Evolutionary conservation across 2,113 vertebrate species (phyloP).

Genomic region (Austrofundulus limnaeus): DNA sequence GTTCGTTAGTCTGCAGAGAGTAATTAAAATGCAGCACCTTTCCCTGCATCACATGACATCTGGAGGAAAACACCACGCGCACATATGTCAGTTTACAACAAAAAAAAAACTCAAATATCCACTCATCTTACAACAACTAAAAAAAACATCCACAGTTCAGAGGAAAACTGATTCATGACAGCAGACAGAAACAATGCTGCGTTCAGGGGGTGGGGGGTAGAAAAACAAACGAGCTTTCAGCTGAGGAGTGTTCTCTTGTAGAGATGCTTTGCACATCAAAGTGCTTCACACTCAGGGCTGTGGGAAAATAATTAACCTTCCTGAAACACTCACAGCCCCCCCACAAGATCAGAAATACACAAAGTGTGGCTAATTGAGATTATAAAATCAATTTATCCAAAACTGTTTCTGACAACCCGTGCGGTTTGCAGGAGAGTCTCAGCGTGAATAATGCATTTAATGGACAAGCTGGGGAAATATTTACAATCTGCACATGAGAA

Average conservation of each 20-base stretch:
- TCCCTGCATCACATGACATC: slow-evolving; percentile 19
- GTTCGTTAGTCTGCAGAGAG: background rate
- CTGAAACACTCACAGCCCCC: slow-evolving; percentile 20
- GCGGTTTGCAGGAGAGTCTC: slow-evolving; percentile 34
- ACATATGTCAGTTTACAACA: background rate
- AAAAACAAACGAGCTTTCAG: slow-evolving; percentile 9
- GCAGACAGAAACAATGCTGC: background rate
- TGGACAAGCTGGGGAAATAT: slow-evolving; percentile 43
- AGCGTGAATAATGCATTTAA: slow-evolving; percentile 49
- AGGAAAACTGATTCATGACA: background rate
- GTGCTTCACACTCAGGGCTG: slow-evolving; percentile 13
- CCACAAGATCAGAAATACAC: slow-evolving; percentile 49
- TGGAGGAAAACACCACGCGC: slow-evolving; percentile 15
- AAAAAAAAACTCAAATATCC: background rate
- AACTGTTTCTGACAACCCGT: slow-evolving; percentile 30
- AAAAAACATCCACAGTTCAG: background rate
- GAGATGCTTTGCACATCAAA: slow-evolving; percentile 32
- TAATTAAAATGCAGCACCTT: slow-evolving; percentile 13
- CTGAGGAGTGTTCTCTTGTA: slow-evolving; percentile 12
- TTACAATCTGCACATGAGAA: slow-evolving; percentile 44
- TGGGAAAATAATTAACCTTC: slow-evolving; percentile 40
- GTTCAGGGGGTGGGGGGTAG: background rate
- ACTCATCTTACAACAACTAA: background rate
- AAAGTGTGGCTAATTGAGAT: slow-evolving; percentile 60
- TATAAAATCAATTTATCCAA: slow-evolving; percentile 52